These are phyloP conservation scores for Clarias laeviceps DNA, from an alignment of 2,797 vertebrate species.

Conservation along the genomic window DNA sequence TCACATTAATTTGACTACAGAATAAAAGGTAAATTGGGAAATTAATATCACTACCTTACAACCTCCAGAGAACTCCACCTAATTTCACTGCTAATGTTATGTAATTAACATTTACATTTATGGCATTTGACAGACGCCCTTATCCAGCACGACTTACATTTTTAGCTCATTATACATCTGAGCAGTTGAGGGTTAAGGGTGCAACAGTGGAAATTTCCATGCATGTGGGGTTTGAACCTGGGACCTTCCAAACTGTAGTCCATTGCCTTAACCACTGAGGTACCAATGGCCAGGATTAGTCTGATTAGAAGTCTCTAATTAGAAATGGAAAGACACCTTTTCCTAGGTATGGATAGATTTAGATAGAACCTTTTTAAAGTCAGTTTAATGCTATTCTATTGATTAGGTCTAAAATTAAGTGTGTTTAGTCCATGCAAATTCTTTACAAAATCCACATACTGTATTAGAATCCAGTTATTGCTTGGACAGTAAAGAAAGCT, in stretches of 20 bases:
- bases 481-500: background rate
- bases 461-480: background rate
- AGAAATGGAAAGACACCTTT: background rate
- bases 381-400: background rate
- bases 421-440: background rate
- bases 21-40: background rate
- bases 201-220: too few species aligned
- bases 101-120: background rate
- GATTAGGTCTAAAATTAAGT: background rate
- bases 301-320: background rate
- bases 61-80: background rate
- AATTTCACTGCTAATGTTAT: background rate
- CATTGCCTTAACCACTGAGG: too few species aligned
- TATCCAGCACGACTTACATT: too few species aligned
- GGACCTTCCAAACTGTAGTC: too few species aligned
- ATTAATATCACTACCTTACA: too few species aligned
- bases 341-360: background rate
- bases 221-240: too few species aligned
- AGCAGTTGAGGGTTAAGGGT: too few species aligned
- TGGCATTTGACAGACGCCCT: too few species aligned
- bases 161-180: too few species aligned
- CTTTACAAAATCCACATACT: background rate
- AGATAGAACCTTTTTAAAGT: too few species aligned
- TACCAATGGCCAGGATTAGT: too few species aligned
- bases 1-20: background rate